Percentiles rank a stretch among this genome's conserved stretches.
Evolutionary conservation across 2,888 invertebrate species (phyloP).

Genomic region (Tetragonisca angustula): DNA sequence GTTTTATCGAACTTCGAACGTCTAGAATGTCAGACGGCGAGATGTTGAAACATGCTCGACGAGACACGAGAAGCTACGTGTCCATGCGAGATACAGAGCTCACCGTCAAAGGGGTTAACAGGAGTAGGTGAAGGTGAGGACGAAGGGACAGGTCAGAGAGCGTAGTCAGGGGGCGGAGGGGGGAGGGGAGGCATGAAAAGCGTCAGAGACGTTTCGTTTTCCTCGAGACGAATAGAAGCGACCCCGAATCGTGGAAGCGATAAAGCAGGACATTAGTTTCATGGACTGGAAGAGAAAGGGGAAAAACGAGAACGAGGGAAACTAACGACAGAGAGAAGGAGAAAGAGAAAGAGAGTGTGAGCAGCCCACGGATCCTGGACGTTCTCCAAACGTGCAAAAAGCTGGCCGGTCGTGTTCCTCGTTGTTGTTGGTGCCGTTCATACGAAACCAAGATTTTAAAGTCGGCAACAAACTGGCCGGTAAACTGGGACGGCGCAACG

Average conservation of each 20-base stretch:
- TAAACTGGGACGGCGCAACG: constrained; percentile 53
- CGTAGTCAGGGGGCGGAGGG: not conserved
- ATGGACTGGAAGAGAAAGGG: constrained; percentile 63
- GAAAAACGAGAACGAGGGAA: not conserved
- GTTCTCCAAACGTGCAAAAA: constrained; percentile 58
- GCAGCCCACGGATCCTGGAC: constrained; percentile 54
- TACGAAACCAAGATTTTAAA: constrained; percentile 60
- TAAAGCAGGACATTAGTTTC: constrained; percentile 71
- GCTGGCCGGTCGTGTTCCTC: not conserved
- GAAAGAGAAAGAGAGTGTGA: constrained; percentile 26
- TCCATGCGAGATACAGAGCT: no score
- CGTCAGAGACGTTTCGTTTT: constrained; percentile 27
- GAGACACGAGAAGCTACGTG: no score
- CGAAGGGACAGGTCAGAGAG: not conserved
- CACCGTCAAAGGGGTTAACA: no score
- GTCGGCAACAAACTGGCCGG: constrained; percentile 57
- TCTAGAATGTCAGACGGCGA: no score
- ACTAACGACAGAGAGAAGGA: not conserved
- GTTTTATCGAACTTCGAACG: no score
- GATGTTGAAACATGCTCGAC: no score
- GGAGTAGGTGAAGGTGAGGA: not conserved
- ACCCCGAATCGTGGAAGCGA: constrained; percentile 52
- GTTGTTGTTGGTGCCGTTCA: constrained; percentile 24
- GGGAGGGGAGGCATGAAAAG: constrained; percentile 1
- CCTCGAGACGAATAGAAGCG: constrained; percentile 28